Evolutionary conservation across 37 sponge, comb jelly and placozoan species (phyloP).

Genomic region (Theonella swinhoei): DNA sequence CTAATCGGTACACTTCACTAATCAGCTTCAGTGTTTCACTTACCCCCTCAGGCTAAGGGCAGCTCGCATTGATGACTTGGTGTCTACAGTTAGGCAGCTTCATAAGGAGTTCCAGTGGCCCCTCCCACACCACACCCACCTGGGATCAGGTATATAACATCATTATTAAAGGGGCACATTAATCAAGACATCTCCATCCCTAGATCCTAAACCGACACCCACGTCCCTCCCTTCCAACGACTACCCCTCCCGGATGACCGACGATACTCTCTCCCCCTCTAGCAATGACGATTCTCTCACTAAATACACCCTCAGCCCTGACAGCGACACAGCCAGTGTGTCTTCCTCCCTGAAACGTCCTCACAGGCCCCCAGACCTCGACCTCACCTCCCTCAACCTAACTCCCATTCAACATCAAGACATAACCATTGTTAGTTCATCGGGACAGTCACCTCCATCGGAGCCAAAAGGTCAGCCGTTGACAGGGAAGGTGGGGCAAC

Average conservation of each 20-base stretch:
- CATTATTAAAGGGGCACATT: neutral
- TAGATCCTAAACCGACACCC: neutral
- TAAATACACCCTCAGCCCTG: neutral
- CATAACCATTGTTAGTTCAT: neutral
- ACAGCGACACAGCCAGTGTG: neutral
- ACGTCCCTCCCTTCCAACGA: neutral
- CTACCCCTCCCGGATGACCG: neutral
- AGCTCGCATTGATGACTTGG: slow-evolving; percentile 64
- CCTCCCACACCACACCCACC: slow-evolving; percentile 19
- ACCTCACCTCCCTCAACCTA: slow-evolving; percentile 30
- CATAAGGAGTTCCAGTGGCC: slow-evolving; percentile 81
- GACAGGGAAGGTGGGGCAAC: neutral
- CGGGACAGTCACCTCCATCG: neutral
- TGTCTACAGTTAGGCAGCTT: slow-evolving; percentile 31
- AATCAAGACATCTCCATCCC: neutral
- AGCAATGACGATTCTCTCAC: neutral
- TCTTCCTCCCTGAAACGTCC: slow-evolving; percentile 30
- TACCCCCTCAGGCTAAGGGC: slow-evolving; percentile 42
- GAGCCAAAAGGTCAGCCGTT: neutral
- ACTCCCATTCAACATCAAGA: neutral
- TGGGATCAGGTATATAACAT: neutral
- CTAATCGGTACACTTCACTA: too few species aligned
- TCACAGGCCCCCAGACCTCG: slow-evolving; percentile 70
- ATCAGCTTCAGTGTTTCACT: too few species aligned
- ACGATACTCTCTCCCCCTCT: neutral